Conservation (phyloP, 2,113 vertebrate genomes). For the Burhinus oedicnemus region DNA sequence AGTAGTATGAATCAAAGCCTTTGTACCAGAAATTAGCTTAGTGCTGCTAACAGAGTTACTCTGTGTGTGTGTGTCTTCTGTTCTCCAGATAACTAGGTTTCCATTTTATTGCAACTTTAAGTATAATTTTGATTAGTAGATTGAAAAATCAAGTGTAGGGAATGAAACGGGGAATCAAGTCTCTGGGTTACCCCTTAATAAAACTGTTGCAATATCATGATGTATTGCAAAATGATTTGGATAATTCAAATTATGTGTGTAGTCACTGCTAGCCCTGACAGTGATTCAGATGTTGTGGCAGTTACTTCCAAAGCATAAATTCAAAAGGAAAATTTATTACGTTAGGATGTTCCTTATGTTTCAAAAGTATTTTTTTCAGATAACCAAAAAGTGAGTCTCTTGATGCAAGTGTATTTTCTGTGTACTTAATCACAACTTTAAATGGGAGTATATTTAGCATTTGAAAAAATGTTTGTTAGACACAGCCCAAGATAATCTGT, state of each 20-base stretch:
- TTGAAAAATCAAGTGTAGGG: not conserved
- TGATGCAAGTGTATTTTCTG: not conserved
- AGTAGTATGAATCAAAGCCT: too few species aligned
- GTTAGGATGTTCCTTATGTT: not conserved
- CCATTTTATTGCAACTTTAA: not conserved
- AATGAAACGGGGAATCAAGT: not conserved
- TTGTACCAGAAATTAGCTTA: not conserved
- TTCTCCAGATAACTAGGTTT: not conserved
- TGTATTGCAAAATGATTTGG: not conserved
- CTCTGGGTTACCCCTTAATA: not conserved
- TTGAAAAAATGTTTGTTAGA: not conserved
- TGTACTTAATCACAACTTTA: not conserved
- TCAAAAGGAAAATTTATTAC: not conserved
- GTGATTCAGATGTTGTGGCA: accelerated
- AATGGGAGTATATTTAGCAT: not conserved
- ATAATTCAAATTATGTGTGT: not conserved
- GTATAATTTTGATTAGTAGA: not conserved
- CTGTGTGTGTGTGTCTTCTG: too few species aligned
- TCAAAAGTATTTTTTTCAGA: not conserved
- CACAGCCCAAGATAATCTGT: not conserved
- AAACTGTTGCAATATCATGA: not conserved
- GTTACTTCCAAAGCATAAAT: not conserved
- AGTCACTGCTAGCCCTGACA: too few species aligned
- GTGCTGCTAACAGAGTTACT: not conserved
- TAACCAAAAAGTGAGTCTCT: not conserved